Conservation (phyloP, 2,113 vertebrate genomes). For the Echinops telfairi region DNA sequence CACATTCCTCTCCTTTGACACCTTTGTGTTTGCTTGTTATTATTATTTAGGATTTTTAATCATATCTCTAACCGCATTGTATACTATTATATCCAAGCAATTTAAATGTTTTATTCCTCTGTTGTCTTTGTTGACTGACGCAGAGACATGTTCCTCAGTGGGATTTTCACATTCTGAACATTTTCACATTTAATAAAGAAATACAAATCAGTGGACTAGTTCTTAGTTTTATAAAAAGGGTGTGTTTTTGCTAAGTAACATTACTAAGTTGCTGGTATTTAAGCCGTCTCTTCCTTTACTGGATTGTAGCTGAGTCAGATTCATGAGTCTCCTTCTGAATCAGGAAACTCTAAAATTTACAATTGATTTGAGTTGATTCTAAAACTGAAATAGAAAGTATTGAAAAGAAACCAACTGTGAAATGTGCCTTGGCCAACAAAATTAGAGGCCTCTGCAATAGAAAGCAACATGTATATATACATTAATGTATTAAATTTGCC, state of each 20-base stretch:
- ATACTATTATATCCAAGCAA: conserved; percentile 11
- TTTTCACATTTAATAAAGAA: conserved; percentile 18
- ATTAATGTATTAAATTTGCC: conserved; percentile 60
- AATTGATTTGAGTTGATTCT: conserved; percentile 43
- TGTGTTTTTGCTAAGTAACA: not conserved
- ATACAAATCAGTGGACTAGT: not conserved
- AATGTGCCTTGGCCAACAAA: conserved; percentile 1
- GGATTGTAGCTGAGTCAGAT: conserved; percentile 41
- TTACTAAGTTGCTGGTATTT: conserved; percentile 34
- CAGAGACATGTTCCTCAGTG: not conserved
- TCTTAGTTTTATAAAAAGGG: not conserved
- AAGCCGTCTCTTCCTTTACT: conserved; percentile 47
- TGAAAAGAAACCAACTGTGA: conserved; percentile 59
- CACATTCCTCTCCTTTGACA: not conserved
- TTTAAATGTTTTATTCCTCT: not conserved
- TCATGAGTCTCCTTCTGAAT: conserved; percentile 57
- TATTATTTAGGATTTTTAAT: not conserved
- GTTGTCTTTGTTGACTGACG: not conserved
- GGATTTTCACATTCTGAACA: not conserved
- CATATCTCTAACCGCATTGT: not conserved
- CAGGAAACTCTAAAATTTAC: conserved; percentile 54
- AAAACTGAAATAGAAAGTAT: conserved; percentile 58
- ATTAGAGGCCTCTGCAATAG: conserved; percentile 43
- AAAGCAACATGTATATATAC: conserved; percentile 54
- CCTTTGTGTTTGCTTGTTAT: not conserved